Conservation (phyloP, 2,113 vertebrate species). For the Corvus hawaiiensis region DNA sequence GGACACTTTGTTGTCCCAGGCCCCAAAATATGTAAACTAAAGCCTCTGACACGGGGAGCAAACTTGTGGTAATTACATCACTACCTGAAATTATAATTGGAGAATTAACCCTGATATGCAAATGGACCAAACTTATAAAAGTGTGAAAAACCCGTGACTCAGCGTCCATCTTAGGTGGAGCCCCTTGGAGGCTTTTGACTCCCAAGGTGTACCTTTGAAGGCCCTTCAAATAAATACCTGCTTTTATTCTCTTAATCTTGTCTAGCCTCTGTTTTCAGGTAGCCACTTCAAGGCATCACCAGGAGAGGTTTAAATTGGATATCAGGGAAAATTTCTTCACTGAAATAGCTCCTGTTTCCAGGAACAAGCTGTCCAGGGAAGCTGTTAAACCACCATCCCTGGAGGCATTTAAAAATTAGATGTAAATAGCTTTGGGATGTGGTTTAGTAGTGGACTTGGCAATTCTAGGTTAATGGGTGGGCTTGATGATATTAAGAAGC, state of each 20-base stretch:
- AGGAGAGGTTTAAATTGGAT: not conserved
- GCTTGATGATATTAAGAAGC: not conserved
- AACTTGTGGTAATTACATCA: not conserved
- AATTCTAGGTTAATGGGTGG: not conserved
- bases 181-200: accelerated
- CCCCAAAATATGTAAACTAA: not conserved
- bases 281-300: not conserved
- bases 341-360: not conserved
- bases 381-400: not conserved
- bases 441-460: not conserved
- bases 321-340: not conserved
- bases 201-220: not conserved
- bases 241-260: not conserved
- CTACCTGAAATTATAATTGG: not conserved
- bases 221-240: not conserved
- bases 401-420: not conserved
- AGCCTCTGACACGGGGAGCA: not conserved
- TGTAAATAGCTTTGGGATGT: not conserved
- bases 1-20: not conserved
- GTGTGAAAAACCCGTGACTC: not conserved
- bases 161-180: accelerated
- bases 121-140: not conserved
- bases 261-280: not conserved
- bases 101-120: not conserved
- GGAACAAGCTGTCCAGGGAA: not conserved